Evolutionary conservation across 1,140 invertebrate species (phyloP).

Genomic region (Homalodisca vitripennis): DNA sequence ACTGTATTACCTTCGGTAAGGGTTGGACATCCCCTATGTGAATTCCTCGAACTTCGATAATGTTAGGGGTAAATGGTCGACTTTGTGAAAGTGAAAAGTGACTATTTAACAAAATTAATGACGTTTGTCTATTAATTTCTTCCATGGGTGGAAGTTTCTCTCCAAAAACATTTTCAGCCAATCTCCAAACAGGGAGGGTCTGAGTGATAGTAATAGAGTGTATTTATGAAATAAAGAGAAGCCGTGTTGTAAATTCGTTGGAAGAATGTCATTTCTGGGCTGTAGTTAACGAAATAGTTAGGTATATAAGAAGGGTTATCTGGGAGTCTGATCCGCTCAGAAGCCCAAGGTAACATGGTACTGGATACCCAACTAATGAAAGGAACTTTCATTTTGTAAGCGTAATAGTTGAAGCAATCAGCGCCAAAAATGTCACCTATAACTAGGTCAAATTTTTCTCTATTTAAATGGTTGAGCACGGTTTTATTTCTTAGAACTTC

Average conservation of each 20-base stretch:
- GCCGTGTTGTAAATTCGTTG: constrained; percentile 32
- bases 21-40: constrained; percentile 49
- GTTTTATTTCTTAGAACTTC: background rate
- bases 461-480: background rate
- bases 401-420: constrained; percentile 38
- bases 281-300: constrained; percentile 22
- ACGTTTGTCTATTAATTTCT: constrained; percentile 30
- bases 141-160: constrained; percentile 56
- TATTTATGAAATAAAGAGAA: background rate
- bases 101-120: constrained; percentile 43
- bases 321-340: constrained; percentile 42
- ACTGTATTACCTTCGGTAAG: constrained; percentile 54
- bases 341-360: constrained; percentile 59
- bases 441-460: constrained; percentile 43
- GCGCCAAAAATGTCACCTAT: constrained; percentile 42
- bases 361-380: constrained; percentile 57
- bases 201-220: constrained; percentile 21
- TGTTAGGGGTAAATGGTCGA: constrained; percentile 55
- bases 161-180: constrained; percentile 52
- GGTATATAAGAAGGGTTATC: constrained; percentile 32
- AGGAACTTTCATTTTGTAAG: constrained; percentile 54
- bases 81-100: constrained; percentile 52
- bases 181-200: constrained; percentile 1
- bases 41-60: constrained; percentile 65
- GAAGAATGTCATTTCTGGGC: constrained; percentile 31